These are phyloP conservation scores for Dorcus parallelipipedus DNA, from an alignment of 2,888 invertebrate species.

Conservation along the genomic window DNA sequence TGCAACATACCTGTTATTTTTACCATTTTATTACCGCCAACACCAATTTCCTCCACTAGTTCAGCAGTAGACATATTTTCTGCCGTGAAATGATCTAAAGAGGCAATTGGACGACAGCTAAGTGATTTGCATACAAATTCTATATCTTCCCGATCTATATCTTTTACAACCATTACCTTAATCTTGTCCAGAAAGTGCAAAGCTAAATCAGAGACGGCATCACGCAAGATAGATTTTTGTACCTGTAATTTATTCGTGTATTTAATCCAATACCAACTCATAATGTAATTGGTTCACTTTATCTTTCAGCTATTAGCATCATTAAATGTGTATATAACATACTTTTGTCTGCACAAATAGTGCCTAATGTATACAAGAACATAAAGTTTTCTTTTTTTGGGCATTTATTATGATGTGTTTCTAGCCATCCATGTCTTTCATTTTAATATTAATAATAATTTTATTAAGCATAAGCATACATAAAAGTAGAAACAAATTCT, in stretches of 20 bases:
- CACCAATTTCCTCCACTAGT: constrained; percentile 87
- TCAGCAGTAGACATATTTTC: constrained; percentile 92
- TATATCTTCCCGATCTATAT: constrained; percentile 97
- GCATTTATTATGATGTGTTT: too few species aligned
- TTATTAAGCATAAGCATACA: too few species aligned
- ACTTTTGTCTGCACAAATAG: too few species aligned
- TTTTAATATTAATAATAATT: too few species aligned
- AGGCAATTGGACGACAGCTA: constrained; percentile 93
- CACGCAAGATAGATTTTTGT: constrained; percentile 77
- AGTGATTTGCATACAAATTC: constrained; percentile 96
- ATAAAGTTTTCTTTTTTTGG: too few species aligned
- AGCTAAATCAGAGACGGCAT: constrained; percentile 95
- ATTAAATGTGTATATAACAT: too few species aligned
- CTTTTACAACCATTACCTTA: constrained; percentile 97
- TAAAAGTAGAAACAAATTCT: too few species aligned
- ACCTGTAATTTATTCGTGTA: constrained; percentile 31
- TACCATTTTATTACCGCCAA: constrained; percentile 86
- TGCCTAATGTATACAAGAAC: too few species aligned
- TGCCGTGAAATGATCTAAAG: constrained; percentile 94
- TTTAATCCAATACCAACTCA: neutral
- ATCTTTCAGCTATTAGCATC: neutral
- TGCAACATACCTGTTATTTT: constrained; percentile 54
- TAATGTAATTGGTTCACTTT: neutral
- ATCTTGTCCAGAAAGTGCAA: constrained; percentile 98
- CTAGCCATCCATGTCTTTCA: too few species aligned